Base-by-base conservation (phyloP, 30 jellyfish, hydroid and myxozoan genomes). In the Aurelia sp. region DNA sequence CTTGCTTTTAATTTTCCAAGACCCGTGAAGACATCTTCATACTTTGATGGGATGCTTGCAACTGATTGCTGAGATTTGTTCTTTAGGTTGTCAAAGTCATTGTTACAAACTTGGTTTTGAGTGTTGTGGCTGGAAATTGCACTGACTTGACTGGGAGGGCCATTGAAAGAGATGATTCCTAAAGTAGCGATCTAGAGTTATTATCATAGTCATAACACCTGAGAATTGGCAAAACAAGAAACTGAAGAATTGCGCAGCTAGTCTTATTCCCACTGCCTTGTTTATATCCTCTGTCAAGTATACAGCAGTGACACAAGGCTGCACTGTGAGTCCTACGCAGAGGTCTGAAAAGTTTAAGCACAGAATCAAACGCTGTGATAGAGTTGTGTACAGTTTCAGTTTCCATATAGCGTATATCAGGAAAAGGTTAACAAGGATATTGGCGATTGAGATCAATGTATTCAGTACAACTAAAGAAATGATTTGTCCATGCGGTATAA, bases 161-260 rank as follows among this genome's bases (percentile, higher is more conserved):
- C n/a, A n/a, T n/a, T n/a, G n/a, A n/a, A n/a, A n/a, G n/a, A n/a
- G n/a, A n/a, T n/a, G n/a, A n/a, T n/a, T n/a, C n/a, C n/a, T n/a
- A n/a, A 70, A 23, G 33, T 23, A 70, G 62, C 81, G 81, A 70
- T 70, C 81, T 62, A 70, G 64, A 16, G 81, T 70, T 13, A 70
- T 70, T 70, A 70, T 70, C 62, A 70, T 62, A 15, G 52, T 30
- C 81, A 70, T 70, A 16, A 70, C 40, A 15, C 81, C 81, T 4
- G 81, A 70, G 74, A 75, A 75, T 6, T 75, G 86, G 61, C 74
- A 55, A 22, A 58, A 52, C 3, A 75, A 22, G 37, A 58, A 75
- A 16, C 21, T 75, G 64, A 23, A 70, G 17, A 30, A 70, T 5
- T 70, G 81, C 7, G 13, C n/a, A 12, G 33, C 15, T 7, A 44